Percentiles rank a stretch among this genome's conserved stretches.
Conservation (phyloP, 2,113 vertebrate genomes). For the Ceyx margarethae region DNA sequence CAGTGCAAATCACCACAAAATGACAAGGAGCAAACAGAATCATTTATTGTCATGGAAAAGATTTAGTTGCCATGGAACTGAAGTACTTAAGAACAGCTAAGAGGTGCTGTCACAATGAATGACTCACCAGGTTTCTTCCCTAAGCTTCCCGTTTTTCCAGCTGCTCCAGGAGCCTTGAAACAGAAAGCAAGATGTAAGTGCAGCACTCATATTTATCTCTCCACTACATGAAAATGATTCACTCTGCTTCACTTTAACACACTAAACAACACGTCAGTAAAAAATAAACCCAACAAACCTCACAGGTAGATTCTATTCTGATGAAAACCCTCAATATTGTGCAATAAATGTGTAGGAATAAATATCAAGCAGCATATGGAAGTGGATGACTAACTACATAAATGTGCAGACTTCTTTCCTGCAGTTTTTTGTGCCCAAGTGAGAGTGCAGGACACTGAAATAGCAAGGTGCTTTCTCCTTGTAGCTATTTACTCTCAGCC, state of each 20-base stretch:
- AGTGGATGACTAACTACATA: not conserved
- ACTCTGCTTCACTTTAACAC: not conserved
- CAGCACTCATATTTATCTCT: not conserved
- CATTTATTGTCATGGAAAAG: not conserved
- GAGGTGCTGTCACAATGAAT: slow-evolving; percentile 19
- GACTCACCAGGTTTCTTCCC: slow-evolving; percentile 97
- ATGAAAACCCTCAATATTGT: not conserved
- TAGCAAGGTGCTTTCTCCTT: not conserved
- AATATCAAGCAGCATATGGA: not conserved
- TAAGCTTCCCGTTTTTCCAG: slow-evolving; percentile 94
- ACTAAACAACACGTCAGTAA: not conserved
- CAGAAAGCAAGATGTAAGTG: slow-evolving; percentile 52
- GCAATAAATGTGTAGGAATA: not conserved
- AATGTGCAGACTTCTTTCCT: not conserved
- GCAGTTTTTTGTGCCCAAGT: not conserved
- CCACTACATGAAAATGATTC: not conserved
- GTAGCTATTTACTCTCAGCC: not conserved
- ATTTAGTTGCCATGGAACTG: not conserved
- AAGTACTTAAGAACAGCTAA: slow-evolving; percentile 9
- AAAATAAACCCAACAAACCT: not conserved
- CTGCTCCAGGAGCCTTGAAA: slow-evolving; percentile 86
- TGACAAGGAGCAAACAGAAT: not conserved
- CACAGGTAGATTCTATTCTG: not conserved
- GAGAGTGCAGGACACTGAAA: not conserved
- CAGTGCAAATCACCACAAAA: not conserved